Base-by-base conservation (phyloP, 2,113 vertebrate genomes). In the Megaleporinus macrocephalus region DNA sequence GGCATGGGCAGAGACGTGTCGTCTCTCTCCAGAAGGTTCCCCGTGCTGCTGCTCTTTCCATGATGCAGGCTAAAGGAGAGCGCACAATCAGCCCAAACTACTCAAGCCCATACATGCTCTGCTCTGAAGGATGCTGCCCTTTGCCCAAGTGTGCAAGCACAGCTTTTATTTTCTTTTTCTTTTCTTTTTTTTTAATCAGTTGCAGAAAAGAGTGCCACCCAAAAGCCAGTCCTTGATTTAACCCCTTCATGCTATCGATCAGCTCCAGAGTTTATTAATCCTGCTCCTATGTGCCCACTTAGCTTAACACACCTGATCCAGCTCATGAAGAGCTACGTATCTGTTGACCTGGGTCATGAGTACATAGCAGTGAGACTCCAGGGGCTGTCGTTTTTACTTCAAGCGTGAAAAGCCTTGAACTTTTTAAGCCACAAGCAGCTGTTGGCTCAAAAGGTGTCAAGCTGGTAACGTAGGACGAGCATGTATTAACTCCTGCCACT, bases 21-120 rank as follows among this genome's bases (percentile, higher is more conserved):
- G 0, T 97, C 95, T 84, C 95, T 97, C 93, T 99, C 97, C 90
- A 99, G 92, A 14, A 99, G 91, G 90, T 99, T 98, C 22, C 98
- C 98, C 0, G 97, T 99, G 94, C 98, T 99, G 95, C 97, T 98
- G 94, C 98, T 99, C 91, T 99, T 99, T 69, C 97, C 96, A 68
- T 96, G 97, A 87, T 98, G 95, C 87, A 98, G 93, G 86, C 97
- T 99, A 89, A 0, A 85, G 4, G n/a, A 71, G 73, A 79, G 77
- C 22, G 61, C 61, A 84, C 55, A 84, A 53, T 81, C 78, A 85
- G 65, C 79, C 81, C 65, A 82, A 36, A 70, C 73, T 76, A 82
- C 62, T 81, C 22, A 70, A 69, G 49, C 73, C 79, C 69, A 80
- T 26, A 73, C 57, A 80, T 80, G 79, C 68, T 49, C 36, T 26